Evolutionary conservation across 2,888 invertebrate species (phyloP), one percentile per base, ranked within the genome.

Genomic region (Yponomeuta malinellus): DNA sequence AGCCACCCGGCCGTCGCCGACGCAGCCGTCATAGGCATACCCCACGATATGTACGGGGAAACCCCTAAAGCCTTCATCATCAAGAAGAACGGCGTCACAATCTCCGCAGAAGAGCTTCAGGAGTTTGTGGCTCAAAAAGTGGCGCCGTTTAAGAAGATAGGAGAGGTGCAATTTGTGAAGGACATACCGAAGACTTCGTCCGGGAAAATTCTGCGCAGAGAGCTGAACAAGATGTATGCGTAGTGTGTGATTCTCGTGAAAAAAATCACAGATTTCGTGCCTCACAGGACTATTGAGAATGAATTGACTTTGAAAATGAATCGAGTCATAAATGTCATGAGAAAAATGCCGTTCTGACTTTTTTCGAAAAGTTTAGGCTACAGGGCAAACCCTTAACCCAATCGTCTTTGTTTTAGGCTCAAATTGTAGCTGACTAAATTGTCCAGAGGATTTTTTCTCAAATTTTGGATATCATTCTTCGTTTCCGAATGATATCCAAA

Each of bases 11-110:
- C 94, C 1, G 94, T 98, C 0, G 85, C 92, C 52, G 98, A 98
- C 76, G 97, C 96, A 0, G 98, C 96, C 0, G 98, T 98, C 1
- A 94, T 98, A 72, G 98, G 97, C 0, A 89, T 97, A 8, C 95
- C 95, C 0, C 95, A 97, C 78, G 92, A 93, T 2, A 87, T 93
- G 73, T 93, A 90, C 75, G 97, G 97, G 0, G 97, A 97, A 90
- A 93, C 95, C 0, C 97, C 97, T 0, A 94, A 94, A 76, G 97
- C 97, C 0, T 96, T 95, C 78, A 92, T 97, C 9, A 95, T 96
- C 0, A 79, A 90, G 3, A 95, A 94, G 74, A 83, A 88, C 4
- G 90, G 89, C 1, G 78, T 80, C 33, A 84, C 86, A 63, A 89
- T 88, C 0, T 89, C 93, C 10, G 93, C 86, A 37, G 86, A 90